Percentiles rank a stretch among this genome's conserved stretches.
These are phyloP conservation scores for Drosophila tripunctata DNA, from an alignment of 2,888 invertebrate genomes.

Conservation along the genomic window DNA sequence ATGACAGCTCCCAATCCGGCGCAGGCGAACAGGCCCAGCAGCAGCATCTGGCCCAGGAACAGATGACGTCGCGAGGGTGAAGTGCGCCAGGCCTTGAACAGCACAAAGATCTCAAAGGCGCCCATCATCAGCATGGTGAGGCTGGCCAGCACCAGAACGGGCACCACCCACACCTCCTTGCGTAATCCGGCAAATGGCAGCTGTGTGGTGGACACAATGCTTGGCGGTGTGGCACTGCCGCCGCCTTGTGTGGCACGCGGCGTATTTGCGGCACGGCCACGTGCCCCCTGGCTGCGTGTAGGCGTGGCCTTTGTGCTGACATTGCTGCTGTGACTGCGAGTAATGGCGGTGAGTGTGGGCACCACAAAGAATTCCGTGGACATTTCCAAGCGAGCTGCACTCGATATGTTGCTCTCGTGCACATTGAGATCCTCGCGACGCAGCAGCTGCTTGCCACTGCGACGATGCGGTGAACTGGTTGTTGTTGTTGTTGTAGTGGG, in stretches of 20 bases:
- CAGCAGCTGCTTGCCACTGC: slow-evolving; percentile 70
- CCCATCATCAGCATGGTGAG: slow-evolving; percentile 93
- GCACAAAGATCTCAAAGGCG: slow-evolving; percentile 94
- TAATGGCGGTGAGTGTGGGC: slow-evolving; percentile 85
- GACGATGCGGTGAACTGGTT: slow-evolving; percentile 22
- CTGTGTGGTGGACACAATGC: slow-evolving; percentile 80
- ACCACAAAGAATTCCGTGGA: slow-evolving; percentile 93
- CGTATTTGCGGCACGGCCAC: slow-evolving; percentile 66
- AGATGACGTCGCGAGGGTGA: slow-evolving; percentile 93
- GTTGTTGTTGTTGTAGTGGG: slow-evolving; percentile 30
- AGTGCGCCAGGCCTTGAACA: slow-evolving; percentile 93
- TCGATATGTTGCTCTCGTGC: slow-evolving; percentile 76
- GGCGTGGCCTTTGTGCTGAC: slow-evolving; percentile 46
- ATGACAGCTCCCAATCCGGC: slow-evolving; percentile 92
- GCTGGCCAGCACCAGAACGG: slow-evolving; percentile 92
- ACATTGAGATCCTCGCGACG: slow-evolving; percentile 78
- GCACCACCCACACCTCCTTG: slow-evolving; percentile 95
- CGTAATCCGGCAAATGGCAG: slow-evolving; percentile 85
- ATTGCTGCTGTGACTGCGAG: slow-evolving; percentile 18
- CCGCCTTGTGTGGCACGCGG: slow-evolving; percentile 41
- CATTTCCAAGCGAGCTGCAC: slow-evolving; percentile 88
- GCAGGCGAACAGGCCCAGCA: slow-evolving; percentile 92
- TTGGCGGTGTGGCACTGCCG: slow-evolving; percentile 69
- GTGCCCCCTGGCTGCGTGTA: slow-evolving; percentile 63
- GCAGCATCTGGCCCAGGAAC: slow-evolving; percentile 93